phyloP scores from a whole-genome alignment of 2,113 vertebrate genomes.

The Bothrops jararaca region DNA sequence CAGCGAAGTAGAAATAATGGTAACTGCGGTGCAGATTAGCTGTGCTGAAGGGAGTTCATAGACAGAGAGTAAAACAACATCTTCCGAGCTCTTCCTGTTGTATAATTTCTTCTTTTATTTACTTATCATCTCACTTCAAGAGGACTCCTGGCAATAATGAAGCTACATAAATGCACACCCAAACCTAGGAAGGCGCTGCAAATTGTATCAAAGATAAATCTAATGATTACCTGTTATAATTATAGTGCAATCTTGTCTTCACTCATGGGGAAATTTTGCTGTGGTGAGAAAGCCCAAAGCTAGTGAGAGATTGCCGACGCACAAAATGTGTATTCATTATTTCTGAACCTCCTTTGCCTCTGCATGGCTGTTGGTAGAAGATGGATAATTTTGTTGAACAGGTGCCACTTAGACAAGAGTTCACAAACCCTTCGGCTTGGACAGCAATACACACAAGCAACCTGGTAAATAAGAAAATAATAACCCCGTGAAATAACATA shows the following conservation, averaged over 20 bases:
- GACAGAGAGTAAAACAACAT: slow-evolving; percentile 76
- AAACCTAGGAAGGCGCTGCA: slow-evolving; percentile 70
- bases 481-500: slow-evolving; percentile 40
- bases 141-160: slow-evolving; percentile 79
- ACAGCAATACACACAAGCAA: slow-evolving; percentile 49
- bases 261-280: slow-evolving; percentile 65
- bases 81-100: slow-evolving; percentile 70
- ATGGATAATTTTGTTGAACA: slow-evolving; percentile 65
- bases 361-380: slow-evolving; percentile 57
- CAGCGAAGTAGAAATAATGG: slow-evolving; percentile 80
- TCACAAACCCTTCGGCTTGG: slow-evolving; percentile 64
- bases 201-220: slow-evolving; percentile 78
- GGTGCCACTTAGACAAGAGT: slow-evolving; percentile 57
- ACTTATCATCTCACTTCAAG: slow-evolving; percentile 78
- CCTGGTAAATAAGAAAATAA: slow-evolving; percentile 60
- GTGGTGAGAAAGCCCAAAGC: slow-evolving; percentile 58
- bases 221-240: slow-evolving; percentile 76
- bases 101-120: slow-evolving; percentile 81
- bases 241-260: slow-evolving; percentile 66
- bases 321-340: slow-evolving; percentile 64
- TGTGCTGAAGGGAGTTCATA: slow-evolving; percentile 73
- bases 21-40: slow-evolving; percentile 74
- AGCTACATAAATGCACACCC: slow-evolving; percentile 66
- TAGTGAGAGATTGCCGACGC: slow-evolving; percentile 57
- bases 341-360: slow-evolving; percentile 67